Evolutionary conservation across 1,140 invertebrate genomes (phyloP).

Genomic region (Drosophila albomicans): DNA sequence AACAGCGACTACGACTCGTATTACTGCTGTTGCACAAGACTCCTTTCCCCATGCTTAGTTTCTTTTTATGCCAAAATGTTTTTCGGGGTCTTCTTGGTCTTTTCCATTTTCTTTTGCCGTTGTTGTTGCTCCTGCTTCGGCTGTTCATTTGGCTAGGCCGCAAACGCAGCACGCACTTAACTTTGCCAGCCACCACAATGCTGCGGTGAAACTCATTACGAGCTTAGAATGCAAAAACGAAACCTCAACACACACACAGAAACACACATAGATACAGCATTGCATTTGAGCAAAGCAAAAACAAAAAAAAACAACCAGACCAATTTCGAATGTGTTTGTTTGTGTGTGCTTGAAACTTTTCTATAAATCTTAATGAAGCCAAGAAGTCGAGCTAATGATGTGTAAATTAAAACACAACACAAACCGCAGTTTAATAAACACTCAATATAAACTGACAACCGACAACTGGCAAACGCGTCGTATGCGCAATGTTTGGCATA

Average conservation of each 20-base stretch:
- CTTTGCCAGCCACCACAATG: conserved; percentile 76
- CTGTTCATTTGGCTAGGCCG: conserved; percentile 72
- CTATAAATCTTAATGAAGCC: conserved; percentile 78
- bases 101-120: conserved; percentile 58
- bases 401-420: conserved; percentile 65
- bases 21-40: conserved; percentile 29
- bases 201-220: conserved; percentile 80
- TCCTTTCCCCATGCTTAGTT: conserved; percentile 58
- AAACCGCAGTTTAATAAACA: conserved; percentile 51
- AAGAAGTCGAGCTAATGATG: conserved; percentile 68
- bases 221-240: conserved; percentile 80
- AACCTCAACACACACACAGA: conserved; percentile 52
- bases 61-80: conserved; percentile 71
- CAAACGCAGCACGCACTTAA: conserved; percentile 81
- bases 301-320: conserved; percentile 13
- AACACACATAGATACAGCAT: conserved; percentile 22
- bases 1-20: neutral
- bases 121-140: conserved; percentile 35
- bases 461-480: conserved; percentile 12
- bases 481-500: conserved; percentile 40
- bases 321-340: conserved; percentile 9
- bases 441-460: conserved; percentile 23
- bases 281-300: neutral
- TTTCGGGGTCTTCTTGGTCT: conserved; percentile 58
- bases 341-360: conserved; percentile 45